Base-by-base conservation (phyloP, 2,113 vertebrate species). In the Guaruba guarouba region DNA sequence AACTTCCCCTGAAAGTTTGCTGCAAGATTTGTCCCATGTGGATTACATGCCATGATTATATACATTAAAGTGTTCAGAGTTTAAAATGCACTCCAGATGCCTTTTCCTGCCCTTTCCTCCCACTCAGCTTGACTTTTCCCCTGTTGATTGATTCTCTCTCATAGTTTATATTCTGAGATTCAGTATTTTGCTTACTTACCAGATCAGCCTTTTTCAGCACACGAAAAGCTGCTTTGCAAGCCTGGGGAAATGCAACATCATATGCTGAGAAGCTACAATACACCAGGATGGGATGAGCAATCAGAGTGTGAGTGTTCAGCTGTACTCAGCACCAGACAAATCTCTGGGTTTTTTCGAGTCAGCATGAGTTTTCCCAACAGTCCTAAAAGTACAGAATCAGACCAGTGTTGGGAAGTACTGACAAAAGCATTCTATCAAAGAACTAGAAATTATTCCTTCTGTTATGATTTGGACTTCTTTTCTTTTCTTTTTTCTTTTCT, bases 21-120 rank as follows among this genome's bases (percentile, higher is more conserved):
- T 5, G 1, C 44, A 66, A 52, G 80, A 33, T 59, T 62, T 76
- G 66, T 92, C 86, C 88, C 90, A 6, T 73, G 95, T 43, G 92
- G 61, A 76, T 94, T 82, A 7, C 78, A 54, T 87, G 74, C 57
- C 31, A 25, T 37, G 52, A 59, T 82, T 86, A 93, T 76, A 93
- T 85, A 88, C 74, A 76, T 93, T 91, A 39, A 86, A 94, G 25
- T 17, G 9, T 82, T 84, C 28, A 3, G 7, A 48, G 85, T 93
- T 91, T 86, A 73, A 93, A 90, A 95, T 92, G 37, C 37, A 51
- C 49, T 91, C 93, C 92, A 94, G 88, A 93, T 96, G 92, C 46
- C 78, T 92, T 89, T 88, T 85, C 83, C 80, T 95, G 88, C 77
- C 57, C 54, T 89, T 86, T 95, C 46, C 63, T 94, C 83, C 86